Evolutionary conservation across 2,113 vertebrate genomes (phyloP), one percentile per base, ranked within the genome.

Genomic region (Eptatretus burgeri): DNA sequence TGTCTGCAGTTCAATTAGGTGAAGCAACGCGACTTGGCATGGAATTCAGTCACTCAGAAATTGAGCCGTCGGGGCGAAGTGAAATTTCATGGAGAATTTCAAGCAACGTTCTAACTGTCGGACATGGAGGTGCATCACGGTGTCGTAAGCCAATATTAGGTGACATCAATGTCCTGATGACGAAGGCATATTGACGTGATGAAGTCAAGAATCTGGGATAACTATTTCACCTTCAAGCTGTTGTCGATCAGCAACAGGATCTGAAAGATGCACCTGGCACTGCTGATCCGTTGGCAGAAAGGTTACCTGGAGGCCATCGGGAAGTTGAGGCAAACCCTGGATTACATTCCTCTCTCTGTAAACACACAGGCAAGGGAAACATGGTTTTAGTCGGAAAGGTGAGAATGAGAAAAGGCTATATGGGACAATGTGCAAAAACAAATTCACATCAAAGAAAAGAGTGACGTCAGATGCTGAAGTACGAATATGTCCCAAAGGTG

Each of bases 291-390:
- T 85, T 0, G 89, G 89, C 66, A 98, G 73, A 0, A 88, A 87
- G 71, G 95, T 95, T 70, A 94, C 91, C 80, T 93, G 72, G 67
- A 98, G 76, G 50, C 85, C 89, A 0, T 98, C 91, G 0, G 91
- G 88, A 64, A 98, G 74, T 74, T 98, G 91, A 1, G 91, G 86
- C 51, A 98, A 98, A 68, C 95, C 91, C 74, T 95, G 94, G 71
- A 98, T 91, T 74, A 88, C 93, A 74, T 98, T 98, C 70, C 94
- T 94, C 74, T 95, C 91, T 73, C 89, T 98, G 78, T 64, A 68
- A 70, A 74, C 27, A 69, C 62, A 74, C 69, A 75, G 51, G 71
- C 65, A 70, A 70, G 67, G 73, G 67, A 68, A 52, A 49, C 68
- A 69, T 53, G 53, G 68, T 65, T 63, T 66, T 69, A 70, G 66